A percentile compares a stretch with the other conserved stretches of the same genome.
Evolutionary conservation across 92 coral and sea anemone genomes (phyloP).

Genomic region (Meandrina meandrites): DNA sequence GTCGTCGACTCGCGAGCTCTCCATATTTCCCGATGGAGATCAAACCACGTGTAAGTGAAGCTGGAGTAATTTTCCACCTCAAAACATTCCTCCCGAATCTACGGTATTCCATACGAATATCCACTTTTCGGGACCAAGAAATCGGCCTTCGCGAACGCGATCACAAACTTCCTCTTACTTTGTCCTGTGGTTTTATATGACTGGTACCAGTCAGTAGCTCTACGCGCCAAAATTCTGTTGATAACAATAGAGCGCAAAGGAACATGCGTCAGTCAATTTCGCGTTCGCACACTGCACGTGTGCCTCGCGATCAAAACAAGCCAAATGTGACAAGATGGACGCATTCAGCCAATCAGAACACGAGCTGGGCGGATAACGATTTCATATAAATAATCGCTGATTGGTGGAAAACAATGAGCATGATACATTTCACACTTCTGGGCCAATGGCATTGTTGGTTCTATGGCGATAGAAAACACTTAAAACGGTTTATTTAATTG

Average conservation of each 20-base stretch:
- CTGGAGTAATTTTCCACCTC: constrained; percentile 34
- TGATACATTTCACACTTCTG: constrained; percentile 83
- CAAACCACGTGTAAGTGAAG: constrained; percentile 55
- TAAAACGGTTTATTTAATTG: constrained; percentile 97
- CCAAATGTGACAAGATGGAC: constrained; percentile 65
- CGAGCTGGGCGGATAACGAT: constrained; percentile 58
- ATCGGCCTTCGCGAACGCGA: constrained; percentile 43
- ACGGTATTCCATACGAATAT: constrained; percentile 74
- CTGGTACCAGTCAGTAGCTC: constrained; percentile 25
- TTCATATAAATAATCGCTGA: constrained; percentile 85
- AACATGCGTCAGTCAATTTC: constrained; percentile 62
- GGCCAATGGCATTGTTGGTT: constrained; percentile 85
- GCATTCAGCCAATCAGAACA: constrained; percentile 73
- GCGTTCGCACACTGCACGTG: constrained; percentile 62
- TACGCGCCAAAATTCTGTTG: constrained; percentile 87
- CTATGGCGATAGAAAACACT: constrained; percentile 82
- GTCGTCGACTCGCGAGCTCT: constrained; percentile 11
- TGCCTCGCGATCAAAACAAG: constrained; percentile 81
- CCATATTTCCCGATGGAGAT: constrained; percentile 36
- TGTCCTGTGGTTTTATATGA: background rate
- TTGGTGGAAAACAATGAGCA: constrained; percentile 83
- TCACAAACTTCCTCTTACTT: constrained; percentile 30
- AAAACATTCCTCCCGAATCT: constrained; percentile 48
- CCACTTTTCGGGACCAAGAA: constrained; percentile 2
- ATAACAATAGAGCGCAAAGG: constrained; percentile 74